Conservation (phyloP, 1,140 invertebrate species). For the Lucilia sericata region DNA sequence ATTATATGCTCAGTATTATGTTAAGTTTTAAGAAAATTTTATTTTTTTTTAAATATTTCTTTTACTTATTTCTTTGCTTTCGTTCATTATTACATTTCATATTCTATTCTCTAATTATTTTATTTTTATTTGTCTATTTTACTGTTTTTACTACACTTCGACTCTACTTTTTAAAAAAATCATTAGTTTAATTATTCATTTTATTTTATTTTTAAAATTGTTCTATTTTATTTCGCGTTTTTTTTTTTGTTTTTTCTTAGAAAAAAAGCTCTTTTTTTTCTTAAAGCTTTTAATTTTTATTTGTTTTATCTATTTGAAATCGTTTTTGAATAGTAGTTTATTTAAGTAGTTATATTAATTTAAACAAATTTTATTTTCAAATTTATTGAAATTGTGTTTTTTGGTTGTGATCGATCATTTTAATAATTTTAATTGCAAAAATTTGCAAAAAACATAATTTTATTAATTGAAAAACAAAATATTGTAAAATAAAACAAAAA, state of each 20-base stretch:
- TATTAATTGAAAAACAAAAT: slow-evolving; percentile 23
- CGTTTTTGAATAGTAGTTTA: slow-evolving; percentile 2
- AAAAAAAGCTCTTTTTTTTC: neutral
- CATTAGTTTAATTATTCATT: slow-evolving; percentile 2
- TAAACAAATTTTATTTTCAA: neutral
- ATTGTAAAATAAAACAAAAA: slow-evolving; percentile 54
- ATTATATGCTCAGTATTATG: slow-evolving; percentile 46
- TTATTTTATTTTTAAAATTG: slow-evolving; percentile 29
- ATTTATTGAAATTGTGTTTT: slow-evolving; percentile 27
- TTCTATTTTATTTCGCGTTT: neutral
- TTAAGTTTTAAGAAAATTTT: slow-evolving; percentile 38
- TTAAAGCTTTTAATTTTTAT: slow-evolving; percentile 13
- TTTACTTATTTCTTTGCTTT: slow-evolving; percentile 54
- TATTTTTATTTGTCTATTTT: slow-evolving; percentile 28
- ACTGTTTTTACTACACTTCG: neutral
- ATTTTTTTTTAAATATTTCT: slow-evolving; percentile 43
- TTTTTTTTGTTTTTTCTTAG: neutral
- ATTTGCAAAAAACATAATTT: neutral
- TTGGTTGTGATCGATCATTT: slow-evolving; percentile 25
- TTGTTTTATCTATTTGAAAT: slow-evolving; percentile 43
- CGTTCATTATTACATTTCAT: too few relatives aligned
- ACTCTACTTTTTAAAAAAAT: neutral
- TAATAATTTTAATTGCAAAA: neutral
- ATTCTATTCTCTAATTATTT: too few relatives aligned
- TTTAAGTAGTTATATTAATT: slow-evolving; percentile 42